Base-by-base conservation (phyloP, 2,888 invertebrate species). In the Trachelus stipa region DNA sequence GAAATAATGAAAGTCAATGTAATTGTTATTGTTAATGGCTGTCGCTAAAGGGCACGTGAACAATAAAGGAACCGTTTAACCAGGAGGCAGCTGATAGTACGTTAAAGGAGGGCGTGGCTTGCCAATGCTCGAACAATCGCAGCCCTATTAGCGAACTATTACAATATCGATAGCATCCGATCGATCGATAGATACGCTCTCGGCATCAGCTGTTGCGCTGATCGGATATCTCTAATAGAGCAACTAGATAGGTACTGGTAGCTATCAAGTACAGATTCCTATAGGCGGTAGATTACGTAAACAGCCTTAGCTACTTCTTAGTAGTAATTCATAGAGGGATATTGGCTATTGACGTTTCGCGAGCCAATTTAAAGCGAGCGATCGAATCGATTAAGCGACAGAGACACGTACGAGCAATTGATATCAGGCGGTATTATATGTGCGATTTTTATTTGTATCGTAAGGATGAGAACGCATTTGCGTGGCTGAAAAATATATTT, bases 141-240 rank as follows among this genome's bases (percentile, higher is more conserved):
- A 81, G 81, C 79, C 82, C 88, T 87, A 88, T 89, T 88, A 87
- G 87, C 83, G 83, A 87, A 87, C 87, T 87, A 88, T 88, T 88
- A 86, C 87, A 85, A 85, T 86, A 86, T 85, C 84, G 85, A 85
- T 85, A 82, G 79, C 76, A 80, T 76, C 74, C 81, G 85, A 87
- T 86, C 83, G 84, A 81, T 85, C 86, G 86, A 87, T 87, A 89
- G 84, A 86, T 85, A 87, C 80, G 77, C 81, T 80, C 79, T 34
- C 69, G 80, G 82, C 85, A 83, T 87, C 88, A 89, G 88, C 88
- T 89, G 88, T 87, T 87, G 87, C 88, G 79, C 76, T 76, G 74
- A 79, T 74, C 75, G 40, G 73, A 80, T 78, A 76, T 40, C 73
- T 75, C 75, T 75, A 34, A 74, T 77, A 77, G 56, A 56, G 56